Conservation (phyloP, 2,113 vertebrate genomes). For the Laterallus jamaicensis region DNA sequence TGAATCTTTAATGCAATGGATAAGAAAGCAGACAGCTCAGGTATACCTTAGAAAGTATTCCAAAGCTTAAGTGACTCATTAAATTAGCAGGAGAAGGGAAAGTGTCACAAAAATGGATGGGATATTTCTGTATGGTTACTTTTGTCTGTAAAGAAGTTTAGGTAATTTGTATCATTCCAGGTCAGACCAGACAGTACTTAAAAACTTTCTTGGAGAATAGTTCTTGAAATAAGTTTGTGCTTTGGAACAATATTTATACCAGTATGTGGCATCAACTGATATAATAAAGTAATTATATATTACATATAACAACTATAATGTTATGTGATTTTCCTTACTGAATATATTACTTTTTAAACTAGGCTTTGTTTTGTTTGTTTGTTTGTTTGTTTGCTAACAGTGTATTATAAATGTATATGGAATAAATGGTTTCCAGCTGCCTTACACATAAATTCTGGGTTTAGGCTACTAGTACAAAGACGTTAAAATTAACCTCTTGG, state of each 20-base stretch:
- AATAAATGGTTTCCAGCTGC: background rate
- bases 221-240: background rate
- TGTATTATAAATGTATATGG: background rate
- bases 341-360: background rate
- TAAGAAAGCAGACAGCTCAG: background rate
- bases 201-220: background rate
- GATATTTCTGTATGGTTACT: background rate
- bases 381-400: background rate
- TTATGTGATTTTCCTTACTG: background rate
- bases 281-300: background rate
- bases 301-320: background rate
- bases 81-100: fast-evolving
- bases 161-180: background rate
- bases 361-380: background rate
- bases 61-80: background rate
- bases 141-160: background rate
- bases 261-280: background rate
- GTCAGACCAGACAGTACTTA: background rate
- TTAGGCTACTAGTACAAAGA: background rate
- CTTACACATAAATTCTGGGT: background rate
- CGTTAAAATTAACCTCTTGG: background rate
- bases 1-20: background rate
- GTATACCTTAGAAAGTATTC: background rate
- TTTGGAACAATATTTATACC: background rate
- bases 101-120: background rate